A percentile compares a stretch with the other conserved stretches of the same genome.
Conservation (phyloP, 2,888 invertebrate genomes). For the Protophormia terraenovae region DNA sequence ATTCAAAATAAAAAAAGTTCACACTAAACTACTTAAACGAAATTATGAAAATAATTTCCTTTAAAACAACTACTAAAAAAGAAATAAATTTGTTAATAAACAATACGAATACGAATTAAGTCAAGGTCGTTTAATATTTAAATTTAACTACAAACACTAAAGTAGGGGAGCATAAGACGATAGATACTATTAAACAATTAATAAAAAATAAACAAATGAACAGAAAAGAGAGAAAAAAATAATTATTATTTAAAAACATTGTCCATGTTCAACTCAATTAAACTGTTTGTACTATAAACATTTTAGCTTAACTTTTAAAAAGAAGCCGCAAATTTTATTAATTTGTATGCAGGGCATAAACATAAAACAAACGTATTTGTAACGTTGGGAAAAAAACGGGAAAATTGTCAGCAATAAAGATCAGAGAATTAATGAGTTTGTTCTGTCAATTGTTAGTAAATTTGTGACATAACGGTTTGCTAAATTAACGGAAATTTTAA, state of each 20-base stretch:
- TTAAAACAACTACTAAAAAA: background rate
- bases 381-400: background rate
- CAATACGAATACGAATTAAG: constrained; percentile 14
- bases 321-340: background rate
- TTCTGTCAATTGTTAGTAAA: too few species aligned
- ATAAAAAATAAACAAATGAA: background rate
- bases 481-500: too few species aligned
- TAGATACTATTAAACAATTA: background rate
- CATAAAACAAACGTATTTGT: background rate
- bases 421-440: too few species aligned
- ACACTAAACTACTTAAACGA: background rate
- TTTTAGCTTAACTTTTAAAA: background rate
- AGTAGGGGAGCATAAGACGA: background rate
- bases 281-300: background rate
- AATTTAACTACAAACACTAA: constrained; percentile 4
- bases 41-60: background rate
- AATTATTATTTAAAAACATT: constrained; percentile 11
- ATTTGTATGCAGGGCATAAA: constrained; percentile 15
- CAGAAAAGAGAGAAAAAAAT: background rate
- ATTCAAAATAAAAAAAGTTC: too few species aligned
- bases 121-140: constrained; percentile 50
- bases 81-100: background rate
- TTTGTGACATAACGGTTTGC: too few species aligned
- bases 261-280: background rate
- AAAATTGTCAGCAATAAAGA: too few species aligned